phyloP scores from a whole-genome alignment of 2,113 vertebrate species.

The Clupea harengus region DNA sequence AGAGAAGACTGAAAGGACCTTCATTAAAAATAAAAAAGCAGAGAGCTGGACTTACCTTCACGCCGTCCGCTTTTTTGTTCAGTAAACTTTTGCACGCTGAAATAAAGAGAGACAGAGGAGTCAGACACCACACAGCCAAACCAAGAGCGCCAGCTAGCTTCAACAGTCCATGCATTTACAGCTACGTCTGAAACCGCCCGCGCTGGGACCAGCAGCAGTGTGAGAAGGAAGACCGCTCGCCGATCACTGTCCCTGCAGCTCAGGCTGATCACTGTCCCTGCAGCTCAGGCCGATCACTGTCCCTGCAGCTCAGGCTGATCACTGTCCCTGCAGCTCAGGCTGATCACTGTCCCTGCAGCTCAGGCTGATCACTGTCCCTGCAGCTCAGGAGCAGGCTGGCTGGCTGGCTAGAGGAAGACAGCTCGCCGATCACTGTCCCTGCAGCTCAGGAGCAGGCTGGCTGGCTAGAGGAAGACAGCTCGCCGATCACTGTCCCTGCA shows the following conservation, averaged over 20 bases:
- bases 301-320: not conserved
- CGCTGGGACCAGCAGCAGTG: not conserved
- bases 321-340: too few species aligned
- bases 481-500: not conserved
- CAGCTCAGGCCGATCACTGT: too few species aligned
- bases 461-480: too few species aligned
- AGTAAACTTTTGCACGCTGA: constrained; percentile 96
- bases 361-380: too few species aligned
- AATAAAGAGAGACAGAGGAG: constrained; percentile 54
- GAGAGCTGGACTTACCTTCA: constrained; percentile 81
- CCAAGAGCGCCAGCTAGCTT: not conserved
- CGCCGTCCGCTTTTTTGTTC: constrained; percentile 98
- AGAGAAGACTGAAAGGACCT: constrained; percentile 16
- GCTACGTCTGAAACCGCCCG: not conserved
- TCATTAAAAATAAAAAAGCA: not conserved
- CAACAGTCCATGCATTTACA: not conserved
- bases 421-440: too few species aligned
- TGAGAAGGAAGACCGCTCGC: too few species aligned
- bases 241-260: too few species aligned
- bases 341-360: too few species aligned
- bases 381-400: too few species aligned
- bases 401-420: too few species aligned
- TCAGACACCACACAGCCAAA: not conserved
- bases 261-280: too few species aligned
- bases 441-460: too few species aligned